Base-by-base conservation (phyloP, 2,888 invertebrate species). In the Agrochola litura region DNA sequence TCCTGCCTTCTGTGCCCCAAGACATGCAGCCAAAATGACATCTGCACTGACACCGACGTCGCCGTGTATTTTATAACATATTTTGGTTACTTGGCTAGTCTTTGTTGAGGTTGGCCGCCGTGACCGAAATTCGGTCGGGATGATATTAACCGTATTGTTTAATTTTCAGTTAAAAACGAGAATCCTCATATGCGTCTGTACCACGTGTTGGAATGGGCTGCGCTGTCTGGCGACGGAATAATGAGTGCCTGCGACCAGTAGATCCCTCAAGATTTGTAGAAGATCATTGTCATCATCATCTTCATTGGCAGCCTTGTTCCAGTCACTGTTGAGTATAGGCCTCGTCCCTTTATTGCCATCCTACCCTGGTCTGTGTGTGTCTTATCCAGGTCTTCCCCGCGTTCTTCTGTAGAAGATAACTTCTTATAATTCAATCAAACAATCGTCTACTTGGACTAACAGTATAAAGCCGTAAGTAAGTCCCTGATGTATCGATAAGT, bases 141-240 rank as follows among this genome's bases (percentile, higher is more conserved):
- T 54, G 22, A 61, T 61, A 37, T 9, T 54, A 49, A 69, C 3
- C 52, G 14, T 12, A 37, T 25, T 65, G 58, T 80, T 84, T 84
- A 0, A 52, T 79, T 93, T 92, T 67, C 93, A 96, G 96, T 93
- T 46, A 95, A 95, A 90, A 95, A 88, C 75, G 92, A 95, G 86
- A 96, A 95, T 75, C 93, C 95, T 0, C 93, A 95, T 70, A 96
- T 94, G 94, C 92, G 96, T 10, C 92, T 96, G 9, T 88, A 94
- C 86, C 91, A 94, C 65, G 90, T 95, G 0, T 79, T 96, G 67
- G 93, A 95, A 88, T 96, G 96, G 96, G 94, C 95, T 0, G 89
- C 90, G 1, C 88, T 96, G 9, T 74, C 95, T 9, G 92, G 87
- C 78, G 95, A 95, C 63, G 96, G 94, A n/a, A 95, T 95, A 84